Percentiles rank a stretch among this genome's conserved stretches.
phyloP scores from a whole-genome alignment of 2,113 vertebrate species.

The Scopus umbretta region DNA sequence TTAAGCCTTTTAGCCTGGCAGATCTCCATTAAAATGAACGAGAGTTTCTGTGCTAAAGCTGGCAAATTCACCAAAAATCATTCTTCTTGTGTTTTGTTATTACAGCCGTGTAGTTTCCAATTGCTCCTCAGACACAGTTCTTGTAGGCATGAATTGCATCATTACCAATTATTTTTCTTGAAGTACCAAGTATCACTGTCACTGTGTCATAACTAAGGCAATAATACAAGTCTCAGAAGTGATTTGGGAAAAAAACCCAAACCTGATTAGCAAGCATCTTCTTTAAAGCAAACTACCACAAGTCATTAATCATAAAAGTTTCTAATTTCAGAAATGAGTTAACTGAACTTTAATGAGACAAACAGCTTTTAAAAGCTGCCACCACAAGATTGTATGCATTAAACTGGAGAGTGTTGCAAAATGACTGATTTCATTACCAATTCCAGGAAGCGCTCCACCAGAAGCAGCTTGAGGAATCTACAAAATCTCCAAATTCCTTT shows the following conservation, averaged over 20 bases:
- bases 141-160: background rate
- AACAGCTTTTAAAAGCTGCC: conserved; percentile 18
- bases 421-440: background rate
- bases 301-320: conserved; percentile 42
- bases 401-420: background rate
- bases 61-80: background rate
- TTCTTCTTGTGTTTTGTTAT: background rate
- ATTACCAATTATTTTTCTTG: background rate
- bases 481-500: background rate
- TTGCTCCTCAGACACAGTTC: background rate
- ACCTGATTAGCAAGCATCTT: background rate
- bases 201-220: background rate
- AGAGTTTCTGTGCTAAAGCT: background rate
- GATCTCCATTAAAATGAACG: background rate
- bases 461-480: background rate
- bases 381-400: background rate
- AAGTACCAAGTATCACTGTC: background rate
- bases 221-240: background rate
- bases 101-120: background rate
- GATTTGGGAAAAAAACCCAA: background rate
- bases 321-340: conserved; percentile 33
- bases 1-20: background rate
- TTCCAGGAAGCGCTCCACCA: background rate
- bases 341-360: conserved; percentile 32
- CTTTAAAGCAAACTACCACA: background rate